phyloP scores from a whole-genome alignment of 2,888 invertebrate genomes.

The Catocala nupta region DNA sequence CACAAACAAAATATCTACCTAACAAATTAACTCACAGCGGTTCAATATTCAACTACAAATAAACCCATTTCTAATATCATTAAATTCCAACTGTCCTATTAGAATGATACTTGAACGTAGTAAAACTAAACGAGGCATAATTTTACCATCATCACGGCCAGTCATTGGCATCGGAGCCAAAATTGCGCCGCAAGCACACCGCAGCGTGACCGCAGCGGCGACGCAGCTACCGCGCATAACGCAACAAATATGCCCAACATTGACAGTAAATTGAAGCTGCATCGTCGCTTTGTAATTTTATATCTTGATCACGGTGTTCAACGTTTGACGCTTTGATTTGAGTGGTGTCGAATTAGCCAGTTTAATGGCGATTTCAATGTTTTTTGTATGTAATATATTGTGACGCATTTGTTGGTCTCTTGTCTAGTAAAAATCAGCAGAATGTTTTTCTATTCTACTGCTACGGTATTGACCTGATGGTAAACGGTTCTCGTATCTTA shows the following conservation, averaged over 20 bases:
- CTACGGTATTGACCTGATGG: too few species aligned
- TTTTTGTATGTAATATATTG: too few species aligned
- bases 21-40: too few species aligned
- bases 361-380: too few species aligned
- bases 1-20: too few species aligned
- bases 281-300: conserved; percentile 41
- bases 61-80: neutral
- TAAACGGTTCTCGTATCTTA: too few species aligned
- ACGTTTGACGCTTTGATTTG: conserved; percentile 10
- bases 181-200: conserved; percentile 39
- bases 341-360: neutral
- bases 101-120: conserved; percentile 3
- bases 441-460: too few species aligned
- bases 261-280: conserved; percentile 24
- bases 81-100: conserved; percentile 3
- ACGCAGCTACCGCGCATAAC: conserved; percentile 18
- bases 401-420: too few species aligned
- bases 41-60: neutral
- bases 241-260: conserved; percentile 13
- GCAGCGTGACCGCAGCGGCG: conserved; percentile 34
- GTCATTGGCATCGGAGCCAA: conserved; percentile 37
- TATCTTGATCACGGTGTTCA: conserved; percentile 25
- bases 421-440: too few species aligned
- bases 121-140: conserved; percentile 35
- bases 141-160: conserved; percentile 39